Evolutionary conservation across 2,113 vertebrate species (phyloP), one percentile per base, ranked within the genome.

Genomic region (Chaetodon trifascialis): DNA sequence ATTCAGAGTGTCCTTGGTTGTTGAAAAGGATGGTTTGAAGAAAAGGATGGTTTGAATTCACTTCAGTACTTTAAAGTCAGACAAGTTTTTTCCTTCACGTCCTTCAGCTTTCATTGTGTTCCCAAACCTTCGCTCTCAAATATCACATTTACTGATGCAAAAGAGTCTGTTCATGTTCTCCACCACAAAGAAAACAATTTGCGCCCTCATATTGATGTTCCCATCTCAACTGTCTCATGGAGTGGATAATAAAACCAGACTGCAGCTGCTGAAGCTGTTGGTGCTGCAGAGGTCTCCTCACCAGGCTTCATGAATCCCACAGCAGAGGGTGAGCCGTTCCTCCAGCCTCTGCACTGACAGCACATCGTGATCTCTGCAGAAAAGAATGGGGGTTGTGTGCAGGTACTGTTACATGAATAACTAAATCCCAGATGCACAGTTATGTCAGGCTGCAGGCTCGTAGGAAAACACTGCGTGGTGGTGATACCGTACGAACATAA

Each of bases 1-100:
- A 66, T 79, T 88, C 60, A 54, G 30, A 54, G 74, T 49, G 86
- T 9, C 91, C 91, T 89, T 91, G 89, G 51, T 19, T 58, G 52
- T 46, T 73, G 42, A 77, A 82, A 66, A 84, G 54, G 8, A 63
- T 47, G 25, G 47, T 68, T 36, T 47, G 25, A 34, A 77, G 15
- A 54, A 36, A 59, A 63, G 60, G 5, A 5, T 9, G 16, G 40
- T 42, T 76, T 34, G 73, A 12, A n/a, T 17, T 52, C 36, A 46
- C 2, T 58, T 70, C 9, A 64, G 30, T 30, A 11, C 16, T 76
- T 63, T 54, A 25, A 56, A 64, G 3, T 47, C 16, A 38, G 14
- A 5, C n/a, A 19, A 30, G 6, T 1, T 34, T 17, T 8, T 21
- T 49, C 47, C 9, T 3, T 10, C 12, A 44, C 12, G n/a, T 44